Evolutionary conservation across 2,888 invertebrate species (phyloP), one percentile per base, ranked within the genome.

Genomic region (Calliopum simillimum): DNA sequence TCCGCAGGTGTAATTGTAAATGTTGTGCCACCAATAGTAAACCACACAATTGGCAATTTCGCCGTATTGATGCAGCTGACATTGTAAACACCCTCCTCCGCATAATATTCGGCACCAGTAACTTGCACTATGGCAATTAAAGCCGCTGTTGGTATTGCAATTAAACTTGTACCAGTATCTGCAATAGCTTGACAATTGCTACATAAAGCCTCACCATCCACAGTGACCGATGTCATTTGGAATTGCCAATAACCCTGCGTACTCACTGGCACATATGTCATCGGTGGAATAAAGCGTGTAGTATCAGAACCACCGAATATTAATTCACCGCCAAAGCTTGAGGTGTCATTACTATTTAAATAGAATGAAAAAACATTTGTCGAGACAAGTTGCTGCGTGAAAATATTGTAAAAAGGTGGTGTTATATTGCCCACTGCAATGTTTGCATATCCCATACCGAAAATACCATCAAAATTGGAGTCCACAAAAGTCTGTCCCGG

Each of bases 401-500:
- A 89, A 93, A 98, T 95, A 84, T 94, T 94, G 87, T 97, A 92
- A 87, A 99, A 97, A 59, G 96, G 94, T 1, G 98, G 97, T 51
- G 88, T 87, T 65, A 98, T 96, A 73, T 91, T 90, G 87, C 97
- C 96, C 73, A 96, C 96, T 0, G 98, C 90, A 81, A 99, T 96
- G 46, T 89, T 89, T 76, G 89, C 88, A 86, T 94, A 98, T 3
- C 90, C 97, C 92, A 98, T 91, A 76, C 98, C 98, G 74, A 99
- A 89, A 81, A 99, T 98, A 75, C 99, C 97, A 86, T 99, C 99
- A 87, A 99, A 99, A 87, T 96, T 97, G 74, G 97, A 97, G 65
- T 96, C 96, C 41, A 97, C 94, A 87, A 99, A 99, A 53, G 95
- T 93, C 58, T 92, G 87, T 71, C 98, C 97, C 3, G 98, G 98